Conservation (phyloP, 37 sponge, comb jelly and placozoan species). For the Petrosia ficiformis region DNA sequence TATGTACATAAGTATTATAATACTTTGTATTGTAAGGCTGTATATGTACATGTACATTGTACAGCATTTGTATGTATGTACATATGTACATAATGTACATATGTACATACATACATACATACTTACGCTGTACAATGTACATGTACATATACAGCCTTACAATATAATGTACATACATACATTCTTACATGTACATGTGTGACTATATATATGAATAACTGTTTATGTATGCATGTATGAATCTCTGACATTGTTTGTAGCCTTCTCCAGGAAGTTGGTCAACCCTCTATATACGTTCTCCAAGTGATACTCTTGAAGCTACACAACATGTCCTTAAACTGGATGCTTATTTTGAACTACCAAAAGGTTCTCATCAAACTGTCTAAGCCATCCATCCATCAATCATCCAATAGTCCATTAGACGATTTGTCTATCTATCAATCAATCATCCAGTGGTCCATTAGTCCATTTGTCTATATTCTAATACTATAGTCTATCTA, state of each 20-base stretch:
- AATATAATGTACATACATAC: no score
- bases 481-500: no score
- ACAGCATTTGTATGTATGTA: background rate
- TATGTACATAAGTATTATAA: background rate
- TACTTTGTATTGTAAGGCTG: background rate
- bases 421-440: no score
- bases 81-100: background rate
- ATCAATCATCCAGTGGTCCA: no score
- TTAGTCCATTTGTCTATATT: no score
- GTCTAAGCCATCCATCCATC: no score
- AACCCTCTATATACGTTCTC: constrained; percentile 14
- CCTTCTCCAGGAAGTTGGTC: constrained; percentile 9
- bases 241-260: no score
- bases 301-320: constrained; percentile 7
- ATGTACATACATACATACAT: constrained; percentile 9
- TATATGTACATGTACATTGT: no score
- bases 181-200: no score
- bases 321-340: constrained; percentile 31
- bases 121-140: background rate
- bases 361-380: constrained; percentile 12
- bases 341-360: constrained; percentile 51
- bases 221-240: no score
- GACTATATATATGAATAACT: no score
- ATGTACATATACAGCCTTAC: constrained; percentile 11
- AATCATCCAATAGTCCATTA: no score